Conservation (phyloP, 2,888 invertebrate species). For the Eupeodes latifasciatus region DNA sequence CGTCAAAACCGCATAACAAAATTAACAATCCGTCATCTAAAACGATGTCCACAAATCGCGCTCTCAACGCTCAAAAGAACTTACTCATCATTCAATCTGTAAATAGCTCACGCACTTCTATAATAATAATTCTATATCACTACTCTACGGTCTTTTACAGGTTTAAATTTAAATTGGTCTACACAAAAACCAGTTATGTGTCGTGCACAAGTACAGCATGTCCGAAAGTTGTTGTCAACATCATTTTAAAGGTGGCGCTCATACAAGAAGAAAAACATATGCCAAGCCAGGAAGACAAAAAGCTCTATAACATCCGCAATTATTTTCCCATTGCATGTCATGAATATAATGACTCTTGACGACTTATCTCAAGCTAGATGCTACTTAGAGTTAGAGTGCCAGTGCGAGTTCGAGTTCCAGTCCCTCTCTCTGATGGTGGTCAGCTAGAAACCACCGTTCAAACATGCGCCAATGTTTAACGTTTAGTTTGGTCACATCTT, state of each 20-base stretch:
- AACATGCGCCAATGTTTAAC: conserved; percentile 32
- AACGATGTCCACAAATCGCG: conserved; percentile 33
- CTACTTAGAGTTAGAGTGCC: no score
- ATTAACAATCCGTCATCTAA: conserved; percentile 5
- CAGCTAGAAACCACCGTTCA: not conserved
- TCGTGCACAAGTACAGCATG: conserved; percentile 8
- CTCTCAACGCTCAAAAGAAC: not conserved
- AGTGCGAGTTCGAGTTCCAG: not conserved
- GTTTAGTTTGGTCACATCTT: conserved; percentile 41
- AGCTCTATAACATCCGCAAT: conserved; percentile 43
- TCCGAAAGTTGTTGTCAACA: conserved; percentile 69
- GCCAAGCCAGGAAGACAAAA: conserved; percentile 38
- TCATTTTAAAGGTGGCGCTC: conserved; percentile 60
- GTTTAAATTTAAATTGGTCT: conserved; percentile 17
- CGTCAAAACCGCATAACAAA: not conserved
- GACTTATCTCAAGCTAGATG: no score
- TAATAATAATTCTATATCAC: not conserved
- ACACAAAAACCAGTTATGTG: conserved; percentile 65
- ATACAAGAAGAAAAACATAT: conserved; percentile 17
- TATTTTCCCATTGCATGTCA: conserved; percentile 25
- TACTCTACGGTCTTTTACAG: not conserved
- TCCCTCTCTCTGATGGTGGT: not conserved
- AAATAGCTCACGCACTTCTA: conserved; percentile 41
- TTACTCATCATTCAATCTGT: conserved; percentile 33
- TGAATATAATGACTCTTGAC: not conserved